A percentile compares a stretch with the other conserved stretches of the same genome.
Evolutionary conservation across 2,888 invertebrate genomes (phyloP).

Genomic region (Drosophila hamatofila): DNA sequence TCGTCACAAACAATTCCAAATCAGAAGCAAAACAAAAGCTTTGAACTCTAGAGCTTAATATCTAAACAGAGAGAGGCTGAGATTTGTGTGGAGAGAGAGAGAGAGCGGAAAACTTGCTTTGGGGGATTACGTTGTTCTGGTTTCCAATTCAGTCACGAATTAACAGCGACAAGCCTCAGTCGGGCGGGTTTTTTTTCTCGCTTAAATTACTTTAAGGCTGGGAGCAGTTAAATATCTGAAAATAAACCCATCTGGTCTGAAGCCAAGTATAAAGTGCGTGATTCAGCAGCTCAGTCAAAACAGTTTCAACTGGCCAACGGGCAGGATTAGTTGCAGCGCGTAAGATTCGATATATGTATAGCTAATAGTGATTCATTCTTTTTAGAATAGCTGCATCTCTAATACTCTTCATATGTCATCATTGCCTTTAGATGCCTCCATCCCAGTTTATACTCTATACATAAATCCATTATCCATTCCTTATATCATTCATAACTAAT

Average conservation of each 20-base stretch:
- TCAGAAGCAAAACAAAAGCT: slow-evolving; percentile 39
- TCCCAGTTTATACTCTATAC: neutral
- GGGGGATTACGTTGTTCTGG: slow-evolving; percentile 35
- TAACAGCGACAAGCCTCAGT: slow-evolving; percentile 47
- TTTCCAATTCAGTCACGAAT: slow-evolving; percentile 47
- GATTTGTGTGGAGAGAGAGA: neutral
- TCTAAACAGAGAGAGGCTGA: slow-evolving; percentile 4
- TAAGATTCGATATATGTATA: slow-evolving; percentile 32
- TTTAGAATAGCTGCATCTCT: neutral
- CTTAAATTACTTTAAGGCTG: slow-evolving; percentile 23
- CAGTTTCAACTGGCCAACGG: slow-evolving; percentile 51
- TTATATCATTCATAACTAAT: slow-evolving; percentile 14
- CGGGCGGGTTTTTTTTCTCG: neutral
- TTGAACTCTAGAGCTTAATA: slow-evolving; percentile 5
- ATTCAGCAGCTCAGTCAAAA: slow-evolving; percentile 51
- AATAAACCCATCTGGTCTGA: slow-evolving; percentile 47
- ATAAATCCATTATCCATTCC: neutral
- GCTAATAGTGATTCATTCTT: neutral
- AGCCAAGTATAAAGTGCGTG: slow-evolving; percentile 66
- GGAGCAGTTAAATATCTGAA: slow-evolving; percentile 55
- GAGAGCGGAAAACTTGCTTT: slow-evolving; percentile 19
- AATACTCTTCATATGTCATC: neutral
- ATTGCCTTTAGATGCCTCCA: neutral
- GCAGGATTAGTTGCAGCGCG: slow-evolving; percentile 47
- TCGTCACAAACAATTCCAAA: slow-evolving; percentile 34